Evolutionary conservation across 2,888 invertebrate genomes (phyloP).

Genomic region (Andricus quercusramuli): DNA sequence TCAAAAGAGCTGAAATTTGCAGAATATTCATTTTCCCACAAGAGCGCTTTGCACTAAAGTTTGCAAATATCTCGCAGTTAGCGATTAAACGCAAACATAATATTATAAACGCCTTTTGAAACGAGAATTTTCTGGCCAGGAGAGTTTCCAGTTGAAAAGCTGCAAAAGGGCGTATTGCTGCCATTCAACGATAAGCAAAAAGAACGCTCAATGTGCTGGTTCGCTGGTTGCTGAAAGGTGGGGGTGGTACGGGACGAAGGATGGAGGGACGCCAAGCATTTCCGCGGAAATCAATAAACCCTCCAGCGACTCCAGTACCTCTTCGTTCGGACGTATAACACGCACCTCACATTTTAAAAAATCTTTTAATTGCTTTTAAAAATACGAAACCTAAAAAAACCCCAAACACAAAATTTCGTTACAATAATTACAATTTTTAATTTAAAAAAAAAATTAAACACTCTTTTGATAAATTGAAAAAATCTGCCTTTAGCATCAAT

Average conservation of each 20-base stretch:
- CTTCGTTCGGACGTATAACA: conserved; percentile 23
- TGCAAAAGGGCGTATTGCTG: conserved; percentile 52
- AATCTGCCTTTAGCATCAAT: not conserved
- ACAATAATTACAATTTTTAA: not conserved
- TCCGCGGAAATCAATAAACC: conserved; percentile 73
- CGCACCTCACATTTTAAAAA: conserved; percentile 36
- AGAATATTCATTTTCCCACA: conserved; percentile 30
- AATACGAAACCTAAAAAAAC: not conserved
- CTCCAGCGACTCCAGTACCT: conserved; percentile 57
- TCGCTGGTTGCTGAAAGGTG: conserved; percentile 56
- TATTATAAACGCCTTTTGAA: conserved; percentile 27
- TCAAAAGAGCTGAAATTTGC: conserved; percentile 11
- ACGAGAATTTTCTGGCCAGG: conserved; percentile 51
- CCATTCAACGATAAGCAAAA: conserved; percentile 54
- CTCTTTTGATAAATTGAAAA: not conserved
- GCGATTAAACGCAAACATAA: conserved; percentile 33
- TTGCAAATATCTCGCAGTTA: conserved; percentile 28
- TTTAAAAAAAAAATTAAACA: too few relatives aligned
- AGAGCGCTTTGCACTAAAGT: conserved; percentile 32
- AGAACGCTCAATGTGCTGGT: conserved; percentile 54
- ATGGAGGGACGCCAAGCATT: conserved; percentile 68
- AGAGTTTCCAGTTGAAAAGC: conserved; percentile 54
- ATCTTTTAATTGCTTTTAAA: conserved; percentile 37
- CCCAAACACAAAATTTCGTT: not conserved
- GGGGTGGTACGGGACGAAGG: conserved; percentile 62